Percentiles rank a stretch among this genome's conserved stretches.
These are phyloP conservation scores for Platycheirus rosarum DNA, from an alignment of 2,888 invertebrate species.

Conservation along the genomic window DNA sequence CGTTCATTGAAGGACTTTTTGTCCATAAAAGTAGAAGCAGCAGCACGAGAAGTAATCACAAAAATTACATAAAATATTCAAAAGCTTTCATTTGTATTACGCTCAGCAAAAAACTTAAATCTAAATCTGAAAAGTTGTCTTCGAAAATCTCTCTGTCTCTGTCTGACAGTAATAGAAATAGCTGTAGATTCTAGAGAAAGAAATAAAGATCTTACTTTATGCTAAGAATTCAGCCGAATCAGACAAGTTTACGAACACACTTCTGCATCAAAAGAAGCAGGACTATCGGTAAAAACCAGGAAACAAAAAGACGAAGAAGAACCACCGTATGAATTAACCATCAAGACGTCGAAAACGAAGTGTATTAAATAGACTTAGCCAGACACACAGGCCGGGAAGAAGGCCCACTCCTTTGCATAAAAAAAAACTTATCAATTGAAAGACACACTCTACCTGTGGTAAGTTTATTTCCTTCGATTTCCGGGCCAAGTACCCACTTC, in stretches of 20 bases:
- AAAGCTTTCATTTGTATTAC: conserved; percentile 63
- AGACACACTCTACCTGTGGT: conserved; percentile 54
- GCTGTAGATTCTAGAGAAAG: conserved; percentile 17
- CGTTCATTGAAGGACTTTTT: conserved; percentile 35
- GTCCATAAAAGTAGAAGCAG: not conserved
- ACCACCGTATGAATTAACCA: conserved; percentile 69
- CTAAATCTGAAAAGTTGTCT: conserved; percentile 19
- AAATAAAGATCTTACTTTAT: conserved; percentile 38
- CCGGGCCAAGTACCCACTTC: conserved; percentile 54
- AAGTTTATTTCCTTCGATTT: conserved; percentile 69
- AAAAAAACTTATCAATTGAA: conserved; percentile 63
- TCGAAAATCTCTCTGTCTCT: not conserved
- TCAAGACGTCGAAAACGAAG: conserved; percentile 20
- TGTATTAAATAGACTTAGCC: not conserved
- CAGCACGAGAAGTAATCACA: conserved; percentile 59
- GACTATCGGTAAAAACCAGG: not conserved
- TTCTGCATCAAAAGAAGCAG: too few species aligned
- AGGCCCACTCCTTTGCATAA: conserved; percentile 21
- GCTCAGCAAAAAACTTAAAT: conserved; percentile 16
- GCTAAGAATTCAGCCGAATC: conserved; percentile 41
- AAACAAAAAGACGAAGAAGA: conserved; percentile 7
- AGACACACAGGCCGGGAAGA: conserved; percentile 10
- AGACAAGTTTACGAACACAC: conserved; percentile 7
- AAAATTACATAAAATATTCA: conserved; percentile 74
- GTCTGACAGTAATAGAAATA: conserved; percentile 5